Evolutionary conservation across 2,888 invertebrate species (phyloP), one percentile per base, ranked within the genome.

Genomic region (Dicranocentrus wangi): DNA sequence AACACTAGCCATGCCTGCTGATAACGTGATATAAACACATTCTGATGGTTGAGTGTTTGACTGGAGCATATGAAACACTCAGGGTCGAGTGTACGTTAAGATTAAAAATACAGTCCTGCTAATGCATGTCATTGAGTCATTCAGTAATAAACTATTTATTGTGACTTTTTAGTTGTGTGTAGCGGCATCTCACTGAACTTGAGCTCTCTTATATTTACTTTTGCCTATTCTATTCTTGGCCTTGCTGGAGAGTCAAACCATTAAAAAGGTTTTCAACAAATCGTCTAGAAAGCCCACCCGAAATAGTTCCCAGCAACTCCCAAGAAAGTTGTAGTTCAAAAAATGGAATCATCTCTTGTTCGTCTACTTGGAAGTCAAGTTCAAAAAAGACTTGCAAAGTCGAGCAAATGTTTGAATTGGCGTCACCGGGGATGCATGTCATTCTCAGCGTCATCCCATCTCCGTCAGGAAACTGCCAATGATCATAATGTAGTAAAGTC

Each of bases 321-420:
- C n/a, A 47, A 47, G 47, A 32, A 10, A 32, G 32, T 10, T 32
- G 3, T 32, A 7, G 15, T 17, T 51, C 51, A 19, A 55, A 55
- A 55, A 25, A 77, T 77, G 77, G 61, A 69, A 55, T 39, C 61
- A n/a, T 60, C 77, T 1, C 15, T 77, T 15, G 8, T 23, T 69
- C 70, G 77, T 13, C 32, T 77, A 15, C 53, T 77, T n/a, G 77
- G 77, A 61, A 53, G 19, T 61, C 70, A 70, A 25, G 23, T 77
- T 32, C 77, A 69, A 39, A 60, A 32, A 53, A 60, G 25, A 13
- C 28, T 69, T 3, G 27, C 42, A 28, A 21, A n/a, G 19, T 58
- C 10, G 55, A 15, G 55, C 25, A 51, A 13, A 5, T 47, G 32
- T 51, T 51, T 51, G 51, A 51, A 13, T 5, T 55, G 55, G 47